Conservation (phyloP, 53 echinoderm and acorn worm genomes). For the Holothuria scabra region DNA sequence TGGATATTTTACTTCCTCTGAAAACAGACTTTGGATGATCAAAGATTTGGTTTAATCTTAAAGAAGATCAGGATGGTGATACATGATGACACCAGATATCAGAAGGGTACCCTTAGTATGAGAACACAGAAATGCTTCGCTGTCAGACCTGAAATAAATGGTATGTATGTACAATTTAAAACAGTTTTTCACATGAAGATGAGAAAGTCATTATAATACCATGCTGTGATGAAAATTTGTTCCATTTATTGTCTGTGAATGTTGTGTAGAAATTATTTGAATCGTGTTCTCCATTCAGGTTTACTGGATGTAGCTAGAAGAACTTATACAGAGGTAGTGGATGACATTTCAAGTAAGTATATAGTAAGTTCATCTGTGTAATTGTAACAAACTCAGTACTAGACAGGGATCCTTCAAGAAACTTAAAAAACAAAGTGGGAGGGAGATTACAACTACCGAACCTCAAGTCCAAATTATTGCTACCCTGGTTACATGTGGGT, state of each 20-base stretch:
- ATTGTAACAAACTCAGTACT: no score
- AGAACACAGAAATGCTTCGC: conserved; percentile 99
- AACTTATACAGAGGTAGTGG: conserved; percentile 95
- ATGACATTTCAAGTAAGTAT: conserved; percentile 89
- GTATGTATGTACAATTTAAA: conserved; percentile 33
- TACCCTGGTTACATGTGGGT: no score
- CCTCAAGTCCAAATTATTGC: no score
- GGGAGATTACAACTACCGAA: no score
- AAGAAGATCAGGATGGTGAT: conserved; percentile 85
- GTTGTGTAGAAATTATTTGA: no score
- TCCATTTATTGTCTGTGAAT: no score
- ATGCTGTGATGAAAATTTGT: no score
- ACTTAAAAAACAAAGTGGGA: no score
- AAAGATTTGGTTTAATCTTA: conserved; percentile 72
- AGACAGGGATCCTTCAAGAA: no score
- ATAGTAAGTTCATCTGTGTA: background rate
- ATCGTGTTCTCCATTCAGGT: conserved; percentile 45
- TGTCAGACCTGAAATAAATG: conserved; percentile 94
- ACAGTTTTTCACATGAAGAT: background rate
- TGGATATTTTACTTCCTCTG: background rate
- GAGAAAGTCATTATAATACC: no score
- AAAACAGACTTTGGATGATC: conserved; percentile 76
- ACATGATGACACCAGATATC: conserved; percentile 91
- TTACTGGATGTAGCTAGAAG: conserved; percentile 95
- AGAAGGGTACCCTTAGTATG: conserved; percentile 96